Conservation (phyloP, 2,797 vertebrate genomes). For the Oreortyx pictus region DNA sequence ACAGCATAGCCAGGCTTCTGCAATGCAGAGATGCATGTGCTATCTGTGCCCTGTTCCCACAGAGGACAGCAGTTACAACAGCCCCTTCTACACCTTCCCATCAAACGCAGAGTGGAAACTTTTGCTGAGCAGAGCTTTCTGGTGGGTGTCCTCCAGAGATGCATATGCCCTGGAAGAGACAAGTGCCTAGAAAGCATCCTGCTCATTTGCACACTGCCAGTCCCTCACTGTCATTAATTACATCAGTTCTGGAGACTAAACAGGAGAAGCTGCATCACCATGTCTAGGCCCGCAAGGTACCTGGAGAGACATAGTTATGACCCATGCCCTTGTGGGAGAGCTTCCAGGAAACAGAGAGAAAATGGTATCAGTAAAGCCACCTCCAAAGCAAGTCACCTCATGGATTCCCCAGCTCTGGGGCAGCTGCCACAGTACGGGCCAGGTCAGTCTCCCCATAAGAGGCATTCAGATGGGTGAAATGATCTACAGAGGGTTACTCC, state of each 20-base stretch:
- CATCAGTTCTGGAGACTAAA: background rate
- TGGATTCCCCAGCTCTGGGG: rapidly evolving
- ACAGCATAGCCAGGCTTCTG: background rate
- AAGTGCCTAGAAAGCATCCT: background rate
- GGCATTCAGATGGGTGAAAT: background rate
- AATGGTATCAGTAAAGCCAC: background rate
- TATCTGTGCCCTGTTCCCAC: background rate
- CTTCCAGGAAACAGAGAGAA: background rate
- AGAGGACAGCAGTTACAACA: too few species aligned
- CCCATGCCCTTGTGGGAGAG: background rate
- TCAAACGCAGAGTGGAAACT: background rate
- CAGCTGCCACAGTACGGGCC: background rate
- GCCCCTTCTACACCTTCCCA: background rate
- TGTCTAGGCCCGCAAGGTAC: background rate
- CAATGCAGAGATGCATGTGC: rapidly evolving
- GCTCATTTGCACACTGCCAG: background rate
- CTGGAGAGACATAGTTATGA: background rate
- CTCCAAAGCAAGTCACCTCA: too few species aligned
- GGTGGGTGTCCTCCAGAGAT: background rate
- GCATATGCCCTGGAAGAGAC: too few species aligned
- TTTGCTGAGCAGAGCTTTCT: background rate
- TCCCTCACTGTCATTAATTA: background rate
- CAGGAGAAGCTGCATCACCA: background rate
- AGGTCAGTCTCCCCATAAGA: background rate
- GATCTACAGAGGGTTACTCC: background rate